These are phyloP conservation scores for Cercopithecus diana DNA, from an alignment of 2,797 vertebrate species.

Conservation along the genomic window DNA sequence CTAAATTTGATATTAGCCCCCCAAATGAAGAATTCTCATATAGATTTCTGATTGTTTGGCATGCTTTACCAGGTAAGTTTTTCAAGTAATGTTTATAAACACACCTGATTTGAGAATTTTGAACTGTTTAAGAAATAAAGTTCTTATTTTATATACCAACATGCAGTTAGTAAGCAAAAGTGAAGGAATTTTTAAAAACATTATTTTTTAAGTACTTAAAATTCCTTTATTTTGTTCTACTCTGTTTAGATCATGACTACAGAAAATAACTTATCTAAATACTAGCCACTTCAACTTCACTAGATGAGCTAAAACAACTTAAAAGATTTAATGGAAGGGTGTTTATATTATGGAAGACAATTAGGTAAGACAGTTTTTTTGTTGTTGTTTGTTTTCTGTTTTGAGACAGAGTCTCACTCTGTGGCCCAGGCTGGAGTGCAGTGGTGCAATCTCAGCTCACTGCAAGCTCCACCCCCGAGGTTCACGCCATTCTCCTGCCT, in stretches of 20 bases:
- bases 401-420: no score
- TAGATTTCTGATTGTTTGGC: neutral
- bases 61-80: neutral
- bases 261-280: slow-evolving; percentile 73
- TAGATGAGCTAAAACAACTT: slow-evolving; percentile 74
- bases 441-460: no score
- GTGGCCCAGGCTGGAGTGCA: no score
- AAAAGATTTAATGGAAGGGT: slow-evolving; percentile 67
- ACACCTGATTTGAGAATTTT: slow-evolving; percentile 15
- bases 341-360: slow-evolving; percentile 78
- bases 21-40: neutral
- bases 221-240: slow-evolving; percentile 12
- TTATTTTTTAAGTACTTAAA: slow-evolving; percentile 36
- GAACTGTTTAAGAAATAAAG: slow-evolving; percentile 54
- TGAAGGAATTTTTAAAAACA: slow-evolving; percentile 21
- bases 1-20: neutral
- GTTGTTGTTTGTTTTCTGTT: no score
- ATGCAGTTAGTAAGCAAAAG: neutral
- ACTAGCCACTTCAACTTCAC: slow-evolving; percentile 75
- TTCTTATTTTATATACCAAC: slow-evolving; percentile 4
- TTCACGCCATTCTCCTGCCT: no score
- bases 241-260: slow-evolving; percentile 14
- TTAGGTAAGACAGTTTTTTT: slow-evolving; percentile 73
- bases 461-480: no score
- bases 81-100: slow-evolving; percentile 28